Evolutionary conservation across 2,113 vertebrate species (phyloP).

Genomic region (Misgurnus anguillicaudatus): DNA sequence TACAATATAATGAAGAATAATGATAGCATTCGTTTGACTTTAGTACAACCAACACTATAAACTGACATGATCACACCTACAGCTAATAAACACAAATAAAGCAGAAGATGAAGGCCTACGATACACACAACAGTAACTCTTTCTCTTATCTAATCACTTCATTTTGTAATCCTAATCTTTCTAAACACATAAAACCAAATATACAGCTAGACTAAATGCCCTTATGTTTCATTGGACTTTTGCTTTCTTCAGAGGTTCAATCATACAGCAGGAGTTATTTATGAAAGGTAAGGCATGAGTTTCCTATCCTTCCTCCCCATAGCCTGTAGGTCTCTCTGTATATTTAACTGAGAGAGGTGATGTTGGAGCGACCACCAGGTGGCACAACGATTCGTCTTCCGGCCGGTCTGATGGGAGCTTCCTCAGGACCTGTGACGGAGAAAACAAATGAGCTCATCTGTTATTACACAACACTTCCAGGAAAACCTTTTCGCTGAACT

Average conservation of each 20-base stretch:
- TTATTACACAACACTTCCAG: no score
- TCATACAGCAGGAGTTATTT: constrained; percentile 84
- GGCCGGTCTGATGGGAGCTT: constrained; percentile 81
- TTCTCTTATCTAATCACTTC: background rate
- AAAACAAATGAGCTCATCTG: background rate
- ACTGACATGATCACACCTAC: constrained; percentile 69
- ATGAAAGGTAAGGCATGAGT: constrained; percentile 97
- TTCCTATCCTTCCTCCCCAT: constrained; percentile 70
- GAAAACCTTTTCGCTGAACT: no score
- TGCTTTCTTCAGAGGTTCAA: constrained; percentile 73
- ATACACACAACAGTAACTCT: constrained; percentile 45
- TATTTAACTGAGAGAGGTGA: constrained; percentile 94
- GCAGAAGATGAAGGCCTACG: constrained; percentile 10
- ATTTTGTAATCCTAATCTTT: background rate
- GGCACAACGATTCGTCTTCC: constrained; percentile 93
- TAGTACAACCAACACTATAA: constrained; percentile 67
- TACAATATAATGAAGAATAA: background rate
- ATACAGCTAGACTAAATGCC: constrained; percentile 12
- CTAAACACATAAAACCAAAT: constrained; percentile 16
- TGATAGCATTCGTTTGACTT: constrained; percentile 24
- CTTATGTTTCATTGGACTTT: background rate
- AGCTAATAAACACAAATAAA: constrained; percentile 61
- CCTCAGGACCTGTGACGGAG: constrained; percentile 73
- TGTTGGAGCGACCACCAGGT: constrained; percentile 96
- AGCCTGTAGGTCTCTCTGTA: constrained; percentile 37